Evolutionary conservation across 2,888 invertebrate genomes (phyloP), one percentile per base, ranked within the genome.

Genomic region (Hoplodrina blanda): DNA sequence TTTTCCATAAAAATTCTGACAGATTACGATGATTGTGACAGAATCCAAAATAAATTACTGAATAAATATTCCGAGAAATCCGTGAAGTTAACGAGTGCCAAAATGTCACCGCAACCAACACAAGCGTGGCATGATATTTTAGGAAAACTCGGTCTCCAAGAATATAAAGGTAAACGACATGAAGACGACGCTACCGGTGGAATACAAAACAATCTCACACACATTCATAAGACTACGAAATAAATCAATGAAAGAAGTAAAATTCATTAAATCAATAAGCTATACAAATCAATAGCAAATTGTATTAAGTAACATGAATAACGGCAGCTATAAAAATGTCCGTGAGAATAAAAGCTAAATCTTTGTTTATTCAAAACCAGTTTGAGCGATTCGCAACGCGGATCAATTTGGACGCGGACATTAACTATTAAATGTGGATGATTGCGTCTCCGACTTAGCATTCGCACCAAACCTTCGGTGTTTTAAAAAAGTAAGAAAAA

Each of bases 131-230:
- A 63, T 60, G 78, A 85, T 87, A 88, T 87, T 88, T 87, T 81
- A 82, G 85, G 81, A 89, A 85, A 85, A 87, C 77, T 72, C 70
- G 55, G 80, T 79, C 87, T 90, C 87, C 76, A 83, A 88, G 85
- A 90, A 90, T 87, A 85, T 76, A 85, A 85, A 89, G 90, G 89
- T 91, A 90, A 91, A 89, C 84, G 91, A 89, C 89, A 87, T 83
- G 82, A 75, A 46, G 57, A 46, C n/a, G 68, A 68, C 62, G 78
- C 70, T 69, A 69, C 67, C 54, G 55, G 57, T 50, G 30, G 25
- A 54, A 55, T 53, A 62, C 63, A 65, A 52, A 72, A 82, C 69
- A 61, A 54, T 66, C 59, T 62, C 53, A 52, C 37, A 44, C 10
- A 60, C 61, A 69, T 37, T 68, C 15, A 62, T 30, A 30, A 68